Conservation (phyloP, 2,888 invertebrate genomes). For the Torymus tubicola region DNA sequence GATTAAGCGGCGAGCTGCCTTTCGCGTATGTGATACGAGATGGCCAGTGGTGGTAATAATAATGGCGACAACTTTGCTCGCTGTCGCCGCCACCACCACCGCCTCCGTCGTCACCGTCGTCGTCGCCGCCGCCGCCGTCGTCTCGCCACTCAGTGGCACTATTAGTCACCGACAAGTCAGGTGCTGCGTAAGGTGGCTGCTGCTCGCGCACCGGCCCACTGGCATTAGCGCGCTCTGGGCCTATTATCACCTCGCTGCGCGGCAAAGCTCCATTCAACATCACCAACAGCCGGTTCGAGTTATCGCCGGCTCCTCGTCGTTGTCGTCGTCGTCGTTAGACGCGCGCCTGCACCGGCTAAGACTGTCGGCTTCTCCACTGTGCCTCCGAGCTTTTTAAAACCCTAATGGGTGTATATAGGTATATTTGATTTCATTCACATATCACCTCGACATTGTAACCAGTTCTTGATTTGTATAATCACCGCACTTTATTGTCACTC, state of each 20-base stretch:
- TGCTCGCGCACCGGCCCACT: constrained; percentile 8
- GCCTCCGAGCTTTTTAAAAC: no score
- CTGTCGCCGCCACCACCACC: not conserved
- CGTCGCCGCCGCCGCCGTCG: not conserved
- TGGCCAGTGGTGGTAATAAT: no score
- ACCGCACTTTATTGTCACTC: no score
- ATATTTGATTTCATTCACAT: no score
- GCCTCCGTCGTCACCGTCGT: not conserved
- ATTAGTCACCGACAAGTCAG: constrained; percentile 45
- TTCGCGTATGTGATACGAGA: not conserved
- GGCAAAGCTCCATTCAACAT: constrained; percentile 56
- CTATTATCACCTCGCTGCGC: constrained; percentile 52
- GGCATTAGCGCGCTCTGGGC: constrained; percentile 30
- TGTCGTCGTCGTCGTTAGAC: not conserved
- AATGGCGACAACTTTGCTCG: not conserved
- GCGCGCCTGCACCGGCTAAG: no score
- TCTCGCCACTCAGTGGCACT: constrained; percentile 23
- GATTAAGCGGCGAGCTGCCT: constrained; percentile 9
- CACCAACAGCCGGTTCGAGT: constrained; percentile 45
- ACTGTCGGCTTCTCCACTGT: no score
- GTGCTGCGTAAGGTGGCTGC: no score
- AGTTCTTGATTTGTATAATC: no score
- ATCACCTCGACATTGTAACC: no score
- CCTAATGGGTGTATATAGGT: no score
- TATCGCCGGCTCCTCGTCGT: constrained; percentile 1